Evolutionary conservation across 2,113 vertebrate genomes (phyloP).

Genomic region (Grus americana): DNA sequence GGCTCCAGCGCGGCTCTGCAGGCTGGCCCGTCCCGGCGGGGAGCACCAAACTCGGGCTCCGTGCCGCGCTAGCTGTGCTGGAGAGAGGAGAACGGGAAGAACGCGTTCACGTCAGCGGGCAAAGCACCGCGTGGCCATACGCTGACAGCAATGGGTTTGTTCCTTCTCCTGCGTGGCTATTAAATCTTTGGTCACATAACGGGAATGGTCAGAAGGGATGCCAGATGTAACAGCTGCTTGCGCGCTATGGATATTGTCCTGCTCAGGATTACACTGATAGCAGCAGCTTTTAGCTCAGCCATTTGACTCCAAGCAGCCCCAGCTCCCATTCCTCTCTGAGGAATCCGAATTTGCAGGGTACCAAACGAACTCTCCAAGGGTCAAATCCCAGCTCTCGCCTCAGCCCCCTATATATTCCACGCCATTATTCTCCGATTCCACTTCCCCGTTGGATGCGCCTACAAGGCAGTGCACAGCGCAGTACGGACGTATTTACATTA

Average conservation of each 20-base stretch:
- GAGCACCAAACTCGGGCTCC: neutral
- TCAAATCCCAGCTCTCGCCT: neutral
- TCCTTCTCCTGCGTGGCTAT: neutral
- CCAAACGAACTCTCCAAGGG: neutral
- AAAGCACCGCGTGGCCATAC: fast-evolving
- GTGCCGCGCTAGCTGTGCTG: neutral
- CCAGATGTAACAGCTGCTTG: neutral
- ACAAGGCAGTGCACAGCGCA: neutral
- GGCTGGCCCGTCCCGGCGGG: neutral
- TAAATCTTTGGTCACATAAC: neutral
- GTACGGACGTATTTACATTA: neutral
- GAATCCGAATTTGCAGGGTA: neutral
- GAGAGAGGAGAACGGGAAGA: neutral
- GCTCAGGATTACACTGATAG: neutral
- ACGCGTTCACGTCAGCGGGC: fast-evolving
- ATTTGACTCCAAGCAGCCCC: neutral
- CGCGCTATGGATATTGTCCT: neutral
- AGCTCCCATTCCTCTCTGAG: neutral
- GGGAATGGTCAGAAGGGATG: neutral
- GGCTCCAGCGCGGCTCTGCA: too few relatives aligned
- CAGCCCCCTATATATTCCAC: neutral
- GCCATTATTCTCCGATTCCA: neutral
- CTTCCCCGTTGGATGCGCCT: neutral
- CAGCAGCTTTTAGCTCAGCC: neutral
- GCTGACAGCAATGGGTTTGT: neutral